Conservation (phyloP, 2,888 invertebrate genomes). For the Baronia brevicornis region DNA sequence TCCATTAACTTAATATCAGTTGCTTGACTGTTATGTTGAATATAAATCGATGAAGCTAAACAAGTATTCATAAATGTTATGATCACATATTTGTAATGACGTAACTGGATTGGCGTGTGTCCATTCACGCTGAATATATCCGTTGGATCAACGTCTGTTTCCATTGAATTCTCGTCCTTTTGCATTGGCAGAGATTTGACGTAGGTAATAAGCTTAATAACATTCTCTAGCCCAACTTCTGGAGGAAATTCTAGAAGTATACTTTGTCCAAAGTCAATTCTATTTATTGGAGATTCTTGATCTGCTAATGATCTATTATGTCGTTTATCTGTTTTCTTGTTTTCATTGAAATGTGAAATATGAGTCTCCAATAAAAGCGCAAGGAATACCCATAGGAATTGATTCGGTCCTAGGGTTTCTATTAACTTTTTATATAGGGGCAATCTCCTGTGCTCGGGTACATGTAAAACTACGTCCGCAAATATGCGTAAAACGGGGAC, state of each 20-base stretch:
- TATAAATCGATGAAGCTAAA: constrained; percentile 80
- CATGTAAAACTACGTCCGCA: constrained; percentile 91
- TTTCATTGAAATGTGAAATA: constrained; percentile 73
- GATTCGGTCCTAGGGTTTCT: constrained; percentile 79
- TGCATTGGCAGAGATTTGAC: constrained; percentile 80
- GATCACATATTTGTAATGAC: constrained; percentile 89
- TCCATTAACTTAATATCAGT: constrained; percentile 70
- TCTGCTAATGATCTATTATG: constrained; percentile 44
- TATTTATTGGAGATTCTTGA: constrained; percentile 67
- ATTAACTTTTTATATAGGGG: constrained; percentile 87
- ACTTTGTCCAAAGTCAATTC: constrained; percentile 80
- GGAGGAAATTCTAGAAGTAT: constrained; percentile 81
- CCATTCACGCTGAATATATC: constrained; percentile 78
- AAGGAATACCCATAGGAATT: constrained; percentile 83
- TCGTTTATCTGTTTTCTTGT: constrained; percentile 49
- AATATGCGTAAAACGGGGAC: constrained; percentile 89
- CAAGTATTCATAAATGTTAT: constrained; percentile 83
- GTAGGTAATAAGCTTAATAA: constrained; percentile 80
- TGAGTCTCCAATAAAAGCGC: constrained; percentile 83
- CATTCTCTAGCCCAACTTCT: constrained; percentile 76
- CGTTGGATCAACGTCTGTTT: constrained; percentile 49
- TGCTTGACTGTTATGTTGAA: constrained; percentile 78
- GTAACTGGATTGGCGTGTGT: constrained; percentile 83
- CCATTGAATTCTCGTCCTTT: constrained; percentile 67
- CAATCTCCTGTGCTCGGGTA: constrained; percentile 92